Evolutionary conservation across 1,140 invertebrate genomes (phyloP).

Genomic region (Drosophila parvula): DNA sequence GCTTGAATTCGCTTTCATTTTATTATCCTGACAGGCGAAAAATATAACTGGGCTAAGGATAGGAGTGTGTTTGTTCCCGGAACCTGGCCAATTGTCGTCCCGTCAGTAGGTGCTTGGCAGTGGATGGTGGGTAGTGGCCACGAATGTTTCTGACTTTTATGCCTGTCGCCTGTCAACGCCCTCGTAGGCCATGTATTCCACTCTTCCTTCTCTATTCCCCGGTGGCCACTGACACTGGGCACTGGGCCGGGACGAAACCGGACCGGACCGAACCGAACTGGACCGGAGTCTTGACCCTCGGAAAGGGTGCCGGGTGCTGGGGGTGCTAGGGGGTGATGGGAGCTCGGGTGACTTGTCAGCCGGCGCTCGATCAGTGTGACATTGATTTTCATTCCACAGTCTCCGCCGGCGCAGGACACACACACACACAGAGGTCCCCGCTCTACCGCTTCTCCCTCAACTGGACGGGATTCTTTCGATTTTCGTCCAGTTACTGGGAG

Average conservation of each 20-base stretch:
- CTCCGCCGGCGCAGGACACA: slow-evolving; percentile 14
- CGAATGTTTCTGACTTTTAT: slow-evolving; percentile 55
- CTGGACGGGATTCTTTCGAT: slow-evolving; percentile 54
- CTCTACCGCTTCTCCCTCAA: not conserved
- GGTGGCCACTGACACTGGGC: slow-evolving; percentile 10
- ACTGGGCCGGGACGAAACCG: not conserved
- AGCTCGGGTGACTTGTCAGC: slow-evolving; percentile 44
- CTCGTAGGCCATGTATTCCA: slow-evolving; percentile 5
- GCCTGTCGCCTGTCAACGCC: slow-evolving; percentile 32
- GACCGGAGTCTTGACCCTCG: slow-evolving; percentile 18
- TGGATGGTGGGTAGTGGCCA: slow-evolving; percentile 11
- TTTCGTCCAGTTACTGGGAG: slow-evolving; percentile 57
- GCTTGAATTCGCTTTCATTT: not conserved
- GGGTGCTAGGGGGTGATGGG: not conserved
- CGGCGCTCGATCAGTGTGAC: slow-evolving; percentile 46
- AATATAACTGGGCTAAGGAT: not conserved
- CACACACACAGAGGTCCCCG: too few species aligned
- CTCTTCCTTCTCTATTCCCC: slow-evolving; percentile 1
- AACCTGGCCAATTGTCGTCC: slow-evolving; percentile 11
- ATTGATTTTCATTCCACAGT: slow-evolving; percentile 71
- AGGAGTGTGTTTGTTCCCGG: not conserved
- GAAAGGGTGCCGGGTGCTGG: too few species aligned
- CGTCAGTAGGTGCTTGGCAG: not conserved
- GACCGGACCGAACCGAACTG: not conserved
- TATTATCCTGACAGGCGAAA: not conserved